Conservation (phyloP, 2,113 vertebrate species). For the Megalops atlanticus region DNA sequence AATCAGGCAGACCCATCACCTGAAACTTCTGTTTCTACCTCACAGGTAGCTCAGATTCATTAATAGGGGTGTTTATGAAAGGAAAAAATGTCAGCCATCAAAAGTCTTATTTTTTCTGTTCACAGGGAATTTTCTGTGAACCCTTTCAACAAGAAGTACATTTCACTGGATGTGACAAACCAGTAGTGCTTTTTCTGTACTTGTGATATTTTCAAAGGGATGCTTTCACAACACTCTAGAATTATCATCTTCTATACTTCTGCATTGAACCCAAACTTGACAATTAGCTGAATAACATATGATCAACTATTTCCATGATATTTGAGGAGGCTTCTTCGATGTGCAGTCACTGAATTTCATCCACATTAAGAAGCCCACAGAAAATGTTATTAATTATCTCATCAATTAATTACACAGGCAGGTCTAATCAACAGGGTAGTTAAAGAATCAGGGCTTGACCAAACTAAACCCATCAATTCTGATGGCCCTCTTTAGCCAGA, state of each 20-base stretch:
- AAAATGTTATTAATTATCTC: constrained; percentile 14
- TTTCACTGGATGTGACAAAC: background rate
- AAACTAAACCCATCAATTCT: background rate
- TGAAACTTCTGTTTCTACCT: background rate
- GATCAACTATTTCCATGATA: background rate
- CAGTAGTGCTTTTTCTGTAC: background rate
- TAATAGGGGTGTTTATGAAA: too few species aligned
- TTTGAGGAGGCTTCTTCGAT: background rate
- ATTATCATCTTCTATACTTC: too few species aligned
- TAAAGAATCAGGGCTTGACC: background rate
- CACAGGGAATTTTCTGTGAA: background rate
- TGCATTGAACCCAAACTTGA: too few species aligned
- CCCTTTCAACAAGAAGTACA: background rate
- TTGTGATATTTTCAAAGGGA: background rate
- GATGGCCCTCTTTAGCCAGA: background rate
- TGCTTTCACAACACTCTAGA: too few species aligned
- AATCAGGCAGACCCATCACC: background rate
- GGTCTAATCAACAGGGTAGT: background rate
- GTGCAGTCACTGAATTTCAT: background rate
- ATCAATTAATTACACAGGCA: background rate
- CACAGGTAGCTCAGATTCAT: background rate
- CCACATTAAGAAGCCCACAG: background rate
- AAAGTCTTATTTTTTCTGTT: background rate
- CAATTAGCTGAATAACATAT: background rate
- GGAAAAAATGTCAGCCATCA: background rate